Percentiles rank a stretch among this genome's conserved stretches.
Conservation (phyloP, 2,888 invertebrate species). For the Drosophila falleni region DNA sequence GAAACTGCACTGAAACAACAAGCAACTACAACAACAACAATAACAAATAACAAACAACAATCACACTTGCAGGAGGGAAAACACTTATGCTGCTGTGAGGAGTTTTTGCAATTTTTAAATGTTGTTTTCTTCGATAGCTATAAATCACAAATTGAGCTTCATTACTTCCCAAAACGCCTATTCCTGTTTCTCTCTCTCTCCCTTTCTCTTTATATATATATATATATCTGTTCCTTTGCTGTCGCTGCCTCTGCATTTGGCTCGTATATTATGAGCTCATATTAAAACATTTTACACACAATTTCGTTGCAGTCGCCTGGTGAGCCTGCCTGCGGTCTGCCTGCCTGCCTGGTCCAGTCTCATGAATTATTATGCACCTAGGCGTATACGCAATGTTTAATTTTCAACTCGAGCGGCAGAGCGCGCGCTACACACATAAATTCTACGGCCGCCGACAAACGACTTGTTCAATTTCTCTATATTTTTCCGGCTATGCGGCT, state of each 20-base stretch:
- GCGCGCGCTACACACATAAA: slow-evolving; percentile 70
- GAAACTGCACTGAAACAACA: slow-evolving; percentile 32
- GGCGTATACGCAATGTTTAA: slow-evolving; percentile 82
- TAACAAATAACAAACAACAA: slow-evolving; percentile 27
- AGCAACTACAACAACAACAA: slow-evolving; percentile 16
- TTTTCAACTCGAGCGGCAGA: slow-evolving; percentile 71
- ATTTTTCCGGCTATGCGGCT: slow-evolving; percentile 39
- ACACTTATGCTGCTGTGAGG: slow-evolving; percentile 44
- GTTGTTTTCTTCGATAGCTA: slow-evolving; percentile 44
- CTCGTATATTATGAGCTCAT: slow-evolving; percentile 77
- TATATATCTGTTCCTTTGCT: not conserved
- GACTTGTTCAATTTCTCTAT: slow-evolving; percentile 78
- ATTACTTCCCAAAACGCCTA: slow-evolving; percentile 27
- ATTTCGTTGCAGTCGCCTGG: slow-evolving; percentile 66
- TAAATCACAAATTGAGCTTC: slow-evolving; percentile 79
- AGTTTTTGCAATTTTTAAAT: slow-evolving; percentile 23
- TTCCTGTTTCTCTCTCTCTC: slow-evolving; percentile 22
- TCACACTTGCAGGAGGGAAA: slow-evolving; percentile 49
- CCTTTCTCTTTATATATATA: not conserved
- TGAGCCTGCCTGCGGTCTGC: slow-evolving; percentile 27
- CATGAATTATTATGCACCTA: slow-evolving; percentile 82
- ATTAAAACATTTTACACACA: slow-evolving; percentile 81
- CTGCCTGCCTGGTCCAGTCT: slow-evolving; percentile 37
- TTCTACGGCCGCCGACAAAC: slow-evolving; percentile 76
- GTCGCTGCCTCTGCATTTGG: slow-evolving; percentile 30